phyloP scores from a whole-genome alignment of 2,113 vertebrate genomes.

The Corydoras sp. region DNA sequence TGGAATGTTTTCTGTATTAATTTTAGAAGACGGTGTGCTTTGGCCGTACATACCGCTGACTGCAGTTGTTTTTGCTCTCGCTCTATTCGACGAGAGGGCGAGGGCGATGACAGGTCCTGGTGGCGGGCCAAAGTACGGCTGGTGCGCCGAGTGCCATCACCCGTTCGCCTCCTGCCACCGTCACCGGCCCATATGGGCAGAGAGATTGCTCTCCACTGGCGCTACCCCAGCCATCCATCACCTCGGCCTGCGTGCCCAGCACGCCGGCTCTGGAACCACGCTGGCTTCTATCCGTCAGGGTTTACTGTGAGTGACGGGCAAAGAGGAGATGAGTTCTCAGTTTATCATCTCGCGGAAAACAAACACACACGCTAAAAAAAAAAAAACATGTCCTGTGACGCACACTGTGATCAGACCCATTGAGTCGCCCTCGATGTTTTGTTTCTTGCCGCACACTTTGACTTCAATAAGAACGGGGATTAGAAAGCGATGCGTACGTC shows the following conservation, averaged over 20 bases:
- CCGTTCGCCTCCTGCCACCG: slow-evolving; percentile 61
- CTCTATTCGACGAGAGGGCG: slow-evolving; percentile 50
- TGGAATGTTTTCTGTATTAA: too few relatives aligned
- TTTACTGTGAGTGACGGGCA: slow-evolving; percentile 48
- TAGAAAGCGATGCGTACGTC: background rate
- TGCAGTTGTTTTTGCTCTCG: slow-evolving; percentile 34
- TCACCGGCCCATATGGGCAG: slow-evolving; percentile 59
- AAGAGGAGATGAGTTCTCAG: slow-evolving; percentile 34
- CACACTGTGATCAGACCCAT: background rate
- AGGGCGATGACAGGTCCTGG: slow-evolving; percentile 66
- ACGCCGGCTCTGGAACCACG: slow-evolving; percentile 43
- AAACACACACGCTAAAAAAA: slow-evolving; percentile 20
- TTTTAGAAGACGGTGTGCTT: background rate
- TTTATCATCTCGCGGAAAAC: slow-evolving; percentile 43
- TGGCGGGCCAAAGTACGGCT: slow-evolving; percentile 60
- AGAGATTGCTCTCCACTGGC: slow-evolving; percentile 55
- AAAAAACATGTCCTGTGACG: slow-evolving; percentile 8
- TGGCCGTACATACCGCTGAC: slow-evolving; percentile 34
- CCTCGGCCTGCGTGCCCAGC: slow-evolving; percentile 54
- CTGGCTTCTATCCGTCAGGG: slow-evolving; percentile 41
- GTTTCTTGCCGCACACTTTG: slow-evolving; percentile 15
- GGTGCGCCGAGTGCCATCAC: slow-evolving; percentile 54
- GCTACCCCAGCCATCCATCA: slow-evolving; percentile 57
- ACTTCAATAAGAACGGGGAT: background rate
- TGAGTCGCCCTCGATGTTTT: slow-evolving; percentile 13